phyloP scores from a whole-genome alignment of 2,113 vertebrate species.

The Spheniscus mendiculus region DNA sequence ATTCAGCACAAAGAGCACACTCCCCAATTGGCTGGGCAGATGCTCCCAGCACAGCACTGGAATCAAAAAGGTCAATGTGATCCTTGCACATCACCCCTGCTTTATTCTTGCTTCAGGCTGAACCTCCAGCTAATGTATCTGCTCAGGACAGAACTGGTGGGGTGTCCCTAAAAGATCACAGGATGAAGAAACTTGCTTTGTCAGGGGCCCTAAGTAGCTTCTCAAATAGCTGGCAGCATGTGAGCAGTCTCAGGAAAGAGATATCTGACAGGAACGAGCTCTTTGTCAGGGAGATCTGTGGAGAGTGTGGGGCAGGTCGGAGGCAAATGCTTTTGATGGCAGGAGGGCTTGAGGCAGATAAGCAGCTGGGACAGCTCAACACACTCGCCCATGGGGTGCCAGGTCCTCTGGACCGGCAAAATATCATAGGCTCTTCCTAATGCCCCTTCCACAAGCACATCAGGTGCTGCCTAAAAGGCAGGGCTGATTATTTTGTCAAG shows the following conservation, averaged over 20 bases:
- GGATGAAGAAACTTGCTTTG: background rate
- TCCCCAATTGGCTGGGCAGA: background rate
- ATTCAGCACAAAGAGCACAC: accelerated
- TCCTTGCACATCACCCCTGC: background rate
- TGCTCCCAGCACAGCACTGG: background rate
- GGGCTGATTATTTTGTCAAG: background rate
- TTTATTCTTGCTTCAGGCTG: background rate
- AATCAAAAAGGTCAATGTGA: accelerated
- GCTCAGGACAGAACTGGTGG: background rate
- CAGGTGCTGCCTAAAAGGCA: background rate
- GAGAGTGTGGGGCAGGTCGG: background rate
- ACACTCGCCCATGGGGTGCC: background rate
- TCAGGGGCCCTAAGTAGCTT: background rate
- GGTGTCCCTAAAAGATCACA: background rate
- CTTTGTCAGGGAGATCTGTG: background rate
- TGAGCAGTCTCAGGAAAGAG: background rate
- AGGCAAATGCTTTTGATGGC: background rate
- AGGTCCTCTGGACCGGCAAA: background rate
- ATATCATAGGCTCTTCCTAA: accelerated
- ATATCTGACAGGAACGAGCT: background rate
- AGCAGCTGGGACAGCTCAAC: background rate
- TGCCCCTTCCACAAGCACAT: background rate
- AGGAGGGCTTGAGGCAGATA: background rate
- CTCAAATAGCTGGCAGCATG: background rate
- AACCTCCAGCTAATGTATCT: background rate